Conservation (phyloP, 1,140 invertebrate species). For the Apis laboriosa region DNA sequence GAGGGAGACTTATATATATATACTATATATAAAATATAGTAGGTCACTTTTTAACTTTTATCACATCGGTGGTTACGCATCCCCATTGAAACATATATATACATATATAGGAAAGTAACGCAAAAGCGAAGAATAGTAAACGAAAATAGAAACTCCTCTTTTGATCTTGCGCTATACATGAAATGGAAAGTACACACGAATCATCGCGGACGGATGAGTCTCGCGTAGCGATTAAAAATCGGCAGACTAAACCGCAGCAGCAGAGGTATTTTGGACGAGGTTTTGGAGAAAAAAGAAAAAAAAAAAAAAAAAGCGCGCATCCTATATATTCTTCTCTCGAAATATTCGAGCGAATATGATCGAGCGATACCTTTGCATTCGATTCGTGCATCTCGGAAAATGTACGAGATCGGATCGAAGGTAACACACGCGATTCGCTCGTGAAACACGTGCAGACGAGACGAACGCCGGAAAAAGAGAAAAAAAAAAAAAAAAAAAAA, state of each 20-base stretch:
- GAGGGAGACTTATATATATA: too few species aligned
- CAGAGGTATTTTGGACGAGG: slow-evolving; percentile 82
- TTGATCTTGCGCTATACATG: slow-evolving; percentile 71
- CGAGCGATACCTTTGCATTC: slow-evolving; percentile 28
- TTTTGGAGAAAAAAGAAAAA: slow-evolving; percentile 38
- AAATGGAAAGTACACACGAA: slow-evolving; percentile 65
- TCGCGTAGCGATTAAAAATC: slow-evolving; percentile 59
- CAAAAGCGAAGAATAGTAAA: not conserved
- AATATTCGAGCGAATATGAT: slow-evolving; percentile 27
- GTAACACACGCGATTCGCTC: slow-evolving; percentile 5
- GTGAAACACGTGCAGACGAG: not conserved
- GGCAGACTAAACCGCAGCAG: slow-evolving; percentile 80
- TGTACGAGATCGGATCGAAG: slow-evolving; percentile 12
- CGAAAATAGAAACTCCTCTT: slow-evolving; percentile 51
- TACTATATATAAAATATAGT: too few species aligned
- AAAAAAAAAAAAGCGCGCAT: slow-evolving; percentile 1
- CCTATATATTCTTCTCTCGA: slow-evolving; percentile 10
- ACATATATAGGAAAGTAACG: not conserved
- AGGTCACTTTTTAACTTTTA: too few species aligned
- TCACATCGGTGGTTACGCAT: too few species aligned
- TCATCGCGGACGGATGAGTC: slow-evolving; percentile 59
- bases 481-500: slow-evolving; percentile 12
- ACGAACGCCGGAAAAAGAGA: not conserved
- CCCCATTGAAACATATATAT: not conserved
- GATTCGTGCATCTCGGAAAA: not conserved